These are phyloP conservation scores for Coilia nasus DNA, from an alignment of 2,797 vertebrate genomes.

Conservation along the genomic window DNA sequence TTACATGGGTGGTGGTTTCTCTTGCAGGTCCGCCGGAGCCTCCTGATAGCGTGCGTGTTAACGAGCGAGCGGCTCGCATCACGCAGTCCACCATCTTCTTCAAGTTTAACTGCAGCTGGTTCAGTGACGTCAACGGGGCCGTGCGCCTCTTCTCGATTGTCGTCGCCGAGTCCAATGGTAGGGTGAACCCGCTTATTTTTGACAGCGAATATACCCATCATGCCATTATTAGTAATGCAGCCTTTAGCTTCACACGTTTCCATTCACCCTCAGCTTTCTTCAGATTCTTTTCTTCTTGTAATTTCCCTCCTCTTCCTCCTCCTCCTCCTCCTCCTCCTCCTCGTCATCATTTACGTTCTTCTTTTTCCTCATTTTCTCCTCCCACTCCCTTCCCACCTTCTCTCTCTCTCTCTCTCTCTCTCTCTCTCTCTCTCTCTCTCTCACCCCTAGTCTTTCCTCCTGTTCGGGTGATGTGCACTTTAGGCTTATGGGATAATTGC, in stretches of 20 bases:
- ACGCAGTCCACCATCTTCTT: slow-evolving; percentile 91
- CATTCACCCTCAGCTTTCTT: background rate
- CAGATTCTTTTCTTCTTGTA: background rate
- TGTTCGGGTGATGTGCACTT: background rate
- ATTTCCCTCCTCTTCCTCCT: background rate
- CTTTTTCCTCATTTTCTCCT: background rate
- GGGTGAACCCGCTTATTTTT: slow-evolving; percentile 19
- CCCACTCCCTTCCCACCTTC: background rate
- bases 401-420: background rate
- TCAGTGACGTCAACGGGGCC: slow-evolving; percentile 92
- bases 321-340: background rate
- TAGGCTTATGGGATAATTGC: slow-evolving; percentile 12
- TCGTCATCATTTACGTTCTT: background rate
- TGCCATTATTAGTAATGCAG: background rate
- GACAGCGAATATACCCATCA: background rate
- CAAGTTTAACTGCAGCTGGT: slow-evolving; percentile 98
- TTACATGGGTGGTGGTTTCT: background rate
- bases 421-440: background rate
- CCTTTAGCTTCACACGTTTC: background rate
- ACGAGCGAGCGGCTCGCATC: slow-evolving; percentile 79
- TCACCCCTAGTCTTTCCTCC: background rate
- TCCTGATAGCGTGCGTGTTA: slow-evolving; percentile 77
- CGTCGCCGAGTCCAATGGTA: slow-evolving; percentile 88
- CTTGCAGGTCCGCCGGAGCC: slow-evolving; percentile 87
- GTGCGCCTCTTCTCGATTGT: slow-evolving; percentile 88